phyloP scores from a whole-genome alignment of 1,140 invertebrate genomes.

The Condylostylus longicornis region DNA sequence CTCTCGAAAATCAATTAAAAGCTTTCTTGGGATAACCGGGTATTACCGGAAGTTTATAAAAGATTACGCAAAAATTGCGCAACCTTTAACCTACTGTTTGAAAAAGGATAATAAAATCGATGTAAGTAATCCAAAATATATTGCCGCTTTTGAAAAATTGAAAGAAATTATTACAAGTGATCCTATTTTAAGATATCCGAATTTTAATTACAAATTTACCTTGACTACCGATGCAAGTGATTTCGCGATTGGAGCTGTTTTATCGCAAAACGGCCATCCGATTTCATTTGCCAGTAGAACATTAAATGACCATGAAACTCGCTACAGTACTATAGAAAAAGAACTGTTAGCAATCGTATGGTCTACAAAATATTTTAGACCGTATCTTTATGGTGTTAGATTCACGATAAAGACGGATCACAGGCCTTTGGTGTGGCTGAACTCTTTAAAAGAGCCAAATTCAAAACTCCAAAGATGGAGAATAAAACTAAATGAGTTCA shows the following conservation, averaged over 20 bases:
- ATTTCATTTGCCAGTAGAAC: slow-evolving; percentile 25
- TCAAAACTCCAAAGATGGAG: slow-evolving; percentile 2
- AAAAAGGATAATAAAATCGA: slow-evolving; percentile 11
- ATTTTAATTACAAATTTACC: slow-evolving; percentile 11
- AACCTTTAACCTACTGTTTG: not conserved
- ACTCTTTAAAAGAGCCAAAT: slow-evolving; percentile 3
- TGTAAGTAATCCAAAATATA: slow-evolving; percentile 23
- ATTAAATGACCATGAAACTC: slow-evolving; percentile 24
- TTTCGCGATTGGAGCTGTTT: slow-evolving; percentile 17
- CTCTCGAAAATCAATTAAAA: slow-evolving; percentile 14
- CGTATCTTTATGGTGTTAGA: slow-evolving; percentile 6
- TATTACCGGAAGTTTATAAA: slow-evolving; percentile 22
- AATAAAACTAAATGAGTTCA: slow-evolving; percentile 4
- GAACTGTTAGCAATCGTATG: slow-evolving; percentile 32
- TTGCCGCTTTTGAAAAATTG: slow-evolving; percentile 31
- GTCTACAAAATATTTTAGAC: slow-evolving; percentile 27
- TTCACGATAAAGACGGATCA: slow-evolving; percentile 34
- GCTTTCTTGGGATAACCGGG: slow-evolving; percentile 10
- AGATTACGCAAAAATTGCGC: slow-evolving; percentile 9
- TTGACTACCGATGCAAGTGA: slow-evolving; percentile 16
- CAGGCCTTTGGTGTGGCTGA: slow-evolving; percentile 34
- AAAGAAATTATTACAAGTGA: slow-evolving; percentile 22
- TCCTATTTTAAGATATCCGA: slow-evolving; percentile 12
- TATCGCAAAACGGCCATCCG: slow-evolving; percentile 19
- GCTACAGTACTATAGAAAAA: slow-evolving; percentile 32